Percentiles rank a stretch among this genome's conserved stretches.
These are phyloP conservation scores for Heliocidaris erythrogramma DNA, from an alignment of 35 echinoderm and acorn worm genomes.

Conservation along the genomic window DNA sequence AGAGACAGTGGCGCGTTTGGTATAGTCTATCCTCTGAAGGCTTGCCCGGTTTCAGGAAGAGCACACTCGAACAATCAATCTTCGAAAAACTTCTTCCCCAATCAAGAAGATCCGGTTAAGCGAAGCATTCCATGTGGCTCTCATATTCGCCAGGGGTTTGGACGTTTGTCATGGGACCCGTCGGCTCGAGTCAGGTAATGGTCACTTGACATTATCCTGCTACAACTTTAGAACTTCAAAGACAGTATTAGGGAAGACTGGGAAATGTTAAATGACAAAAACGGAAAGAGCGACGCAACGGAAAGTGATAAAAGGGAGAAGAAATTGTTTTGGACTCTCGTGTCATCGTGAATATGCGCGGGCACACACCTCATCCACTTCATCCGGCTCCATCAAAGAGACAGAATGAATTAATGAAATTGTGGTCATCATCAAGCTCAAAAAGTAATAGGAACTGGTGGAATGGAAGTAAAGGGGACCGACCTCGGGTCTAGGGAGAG, in stretches of 20 bases:
- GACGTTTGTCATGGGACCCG: neutral
- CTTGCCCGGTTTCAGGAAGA: neutral
- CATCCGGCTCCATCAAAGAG: neutral
- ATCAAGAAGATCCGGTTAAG: neutral
- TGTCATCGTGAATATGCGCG: neutral
- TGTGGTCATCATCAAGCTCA: neutral
- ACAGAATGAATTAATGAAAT: neutral
- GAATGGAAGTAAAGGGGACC: neutral
- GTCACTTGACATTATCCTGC: neutral
- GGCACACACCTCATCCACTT: neutral
- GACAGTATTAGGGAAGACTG: neutral
- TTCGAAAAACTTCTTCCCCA: neutral
- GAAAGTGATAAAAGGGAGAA: neutral
- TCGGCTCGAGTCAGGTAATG: neutral
- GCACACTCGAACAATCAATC: neutral
- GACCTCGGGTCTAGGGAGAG: neutral
- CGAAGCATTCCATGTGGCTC: neutral
- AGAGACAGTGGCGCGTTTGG: neutral
- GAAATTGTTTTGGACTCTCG: neutral
- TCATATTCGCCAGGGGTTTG: neutral
- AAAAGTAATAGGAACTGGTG: neutral
- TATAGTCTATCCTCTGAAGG: neutral
- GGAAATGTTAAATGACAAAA: neutral
- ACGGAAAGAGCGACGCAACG: neutral
- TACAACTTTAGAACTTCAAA: neutral